A percentile compares a stretch with the other conserved stretches of the same genome.
phyloP scores from a whole-genome alignment of 2,888 invertebrate species.

The Leptothorax acervorum region DNA sequence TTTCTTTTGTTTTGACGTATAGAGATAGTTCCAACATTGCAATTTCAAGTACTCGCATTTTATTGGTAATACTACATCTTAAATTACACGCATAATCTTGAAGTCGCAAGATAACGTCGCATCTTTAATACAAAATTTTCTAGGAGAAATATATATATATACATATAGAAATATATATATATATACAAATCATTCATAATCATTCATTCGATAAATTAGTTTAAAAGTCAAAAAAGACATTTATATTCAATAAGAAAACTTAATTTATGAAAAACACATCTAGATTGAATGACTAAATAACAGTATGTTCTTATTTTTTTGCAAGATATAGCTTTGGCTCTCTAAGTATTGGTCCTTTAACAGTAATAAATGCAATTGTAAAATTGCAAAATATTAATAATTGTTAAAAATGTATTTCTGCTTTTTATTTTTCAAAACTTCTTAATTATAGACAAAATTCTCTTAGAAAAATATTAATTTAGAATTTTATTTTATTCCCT shows the following conservation, averaged over 20 bases:
- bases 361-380: not conserved
- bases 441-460: not conserved
- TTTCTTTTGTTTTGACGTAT: not conserved
- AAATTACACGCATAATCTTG: not conserved
- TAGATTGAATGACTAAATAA: not conserved
- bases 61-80: slow-evolving; percentile 9
- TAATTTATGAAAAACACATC: not conserved
- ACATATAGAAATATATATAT: not conserved
- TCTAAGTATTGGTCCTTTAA: not conserved
- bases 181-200: not conserved
- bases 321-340: not conserved
- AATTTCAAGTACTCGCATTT: slow-evolving; percentile 3
- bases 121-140: no score
- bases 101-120: not conserved
- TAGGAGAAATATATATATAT: no score
- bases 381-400: not conserved
- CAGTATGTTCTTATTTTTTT: not conserved
- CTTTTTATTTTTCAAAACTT: not conserved
- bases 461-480: not conserved
- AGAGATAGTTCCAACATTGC: not conserved
- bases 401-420: not conserved
- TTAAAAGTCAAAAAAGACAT: not conserved
- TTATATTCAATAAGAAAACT: not conserved
- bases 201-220: not conserved
- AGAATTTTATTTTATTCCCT: not conserved